Evolutionary conservation across 2,888 invertebrate species (phyloP), one percentile per base, ranked within the genome.

Genomic region (Criorhina ranunculi): DNA sequence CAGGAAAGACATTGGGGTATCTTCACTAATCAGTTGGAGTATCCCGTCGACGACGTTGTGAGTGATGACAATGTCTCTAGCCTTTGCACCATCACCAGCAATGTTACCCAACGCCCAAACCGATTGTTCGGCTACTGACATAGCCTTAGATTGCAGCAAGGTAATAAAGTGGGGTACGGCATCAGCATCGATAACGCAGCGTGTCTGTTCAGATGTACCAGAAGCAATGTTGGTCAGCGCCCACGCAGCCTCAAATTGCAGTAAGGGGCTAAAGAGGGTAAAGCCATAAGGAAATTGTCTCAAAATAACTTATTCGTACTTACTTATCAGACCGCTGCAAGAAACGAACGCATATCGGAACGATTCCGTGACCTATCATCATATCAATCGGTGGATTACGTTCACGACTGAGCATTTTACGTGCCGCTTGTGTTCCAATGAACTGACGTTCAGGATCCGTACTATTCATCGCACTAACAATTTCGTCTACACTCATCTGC

Each of bases 81-180:
- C 94, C 11, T 91, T 92, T 0, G 97, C 94, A 0, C 97, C 96
- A 91, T 97, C 97, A 37, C 99, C 98, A 7, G 98, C 98, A 88
- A 99, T 98, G 92, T 99, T 99, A 87, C 98, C 98, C n/a, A 98
- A 93, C 0, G 99, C 99, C 99, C 97, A 99, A 0, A 98, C 97
- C n/a, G 97, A 95, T 91, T 98, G 98, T 89, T 98, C 98, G 0
- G 96, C 95, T 0, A 96, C 95, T 87, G 95, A 94, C 0, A 94
- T 91, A 42, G 94, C 93, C 1, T 93, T 92, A 0, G 96, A 95
- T 6, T 93, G 91, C 0, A 98, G 92, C 11, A 99, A 93, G 0
- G 92, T 90, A 19, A 98, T 94, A 64, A 99, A 94, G 78, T 95
- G 95, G 0, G 96, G 96, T 19, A 99, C 94, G 0, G 98, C 98